Conservation (phyloP, 2,113 vertebrate species). For the Pomatorhinus ruficollis region DNA sequence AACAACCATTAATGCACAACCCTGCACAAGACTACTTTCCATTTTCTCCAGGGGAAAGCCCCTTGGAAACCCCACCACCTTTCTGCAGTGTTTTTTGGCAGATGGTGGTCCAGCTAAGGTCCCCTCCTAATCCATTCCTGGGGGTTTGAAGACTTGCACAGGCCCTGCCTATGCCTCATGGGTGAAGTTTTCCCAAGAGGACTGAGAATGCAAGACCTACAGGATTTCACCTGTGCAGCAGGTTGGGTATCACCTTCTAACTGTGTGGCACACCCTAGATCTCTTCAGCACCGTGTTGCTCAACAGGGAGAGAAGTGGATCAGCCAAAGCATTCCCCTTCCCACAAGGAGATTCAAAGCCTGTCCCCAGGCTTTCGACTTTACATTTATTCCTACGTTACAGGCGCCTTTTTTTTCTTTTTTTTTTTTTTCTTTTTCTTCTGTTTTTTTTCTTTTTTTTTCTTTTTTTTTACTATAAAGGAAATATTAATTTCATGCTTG, state of each 20-base stretch:
- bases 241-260: neutral
- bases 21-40: neutral
- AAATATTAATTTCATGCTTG: slow-evolving; percentile 61
- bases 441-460: neutral
- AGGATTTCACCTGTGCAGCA: rapidly evolving
- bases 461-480: neutral
- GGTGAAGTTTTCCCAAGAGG: neutral
- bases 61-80: neutral
- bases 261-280: neutral
- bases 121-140: neutral
- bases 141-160: neutral
- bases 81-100: neutral
- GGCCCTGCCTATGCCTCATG: neutral
- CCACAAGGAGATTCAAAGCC: neutral
- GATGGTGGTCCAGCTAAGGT: neutral
- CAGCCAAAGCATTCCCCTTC: neutral
- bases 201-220: neutral
- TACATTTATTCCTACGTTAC: neutral
- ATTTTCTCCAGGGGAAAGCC: neutral
- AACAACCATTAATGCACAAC: rapidly evolving
- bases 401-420: neutral
- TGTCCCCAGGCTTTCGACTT: neutral
- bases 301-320: neutral
- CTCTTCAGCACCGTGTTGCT: rapidly evolving
- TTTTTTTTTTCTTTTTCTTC: neutral